Evolutionary conservation across 2,888 invertebrate species (phyloP), one percentile per base, ranked within the genome.

Genomic region (Cephus rjabovi): DNA sequence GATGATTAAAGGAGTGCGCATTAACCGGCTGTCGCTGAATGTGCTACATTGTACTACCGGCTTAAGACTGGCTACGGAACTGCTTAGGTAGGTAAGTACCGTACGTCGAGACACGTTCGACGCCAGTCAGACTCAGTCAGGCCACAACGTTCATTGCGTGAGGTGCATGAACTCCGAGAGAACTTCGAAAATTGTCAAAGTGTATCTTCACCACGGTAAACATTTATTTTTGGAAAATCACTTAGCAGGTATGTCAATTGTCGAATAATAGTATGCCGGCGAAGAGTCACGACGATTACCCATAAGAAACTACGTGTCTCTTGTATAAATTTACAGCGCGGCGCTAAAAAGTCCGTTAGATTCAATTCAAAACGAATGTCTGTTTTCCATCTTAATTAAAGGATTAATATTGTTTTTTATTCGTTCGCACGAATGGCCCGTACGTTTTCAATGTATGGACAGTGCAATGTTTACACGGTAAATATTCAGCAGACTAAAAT

Each of bases 71-170:
- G 34, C 35, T 34, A 34, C 74, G 30, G 74, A 74, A 34, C 83
- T 85, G 85, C 86, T 86, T 86, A 88, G 89, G 87, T 89, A 88
- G 84, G 87, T 85, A 89, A 90, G 90, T 90, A 89, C 90, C 90
- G 90, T 90, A 90, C 79, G 86, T 83, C 84, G 87, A 76, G 85
- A 87, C 86, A 85, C 89, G 88, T 86, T 86, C 83, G 83, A 87
- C 86, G 87, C 83, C 86, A 87, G 78, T 75, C 71, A 56, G 56
- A 56, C 56, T 56, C 56, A 71, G 87, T 87, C 87, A 87, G 85
- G 86, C 87, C 84, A 87, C 84, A 88, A 84, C 89, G 80, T 86
- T 86, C 86, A 84, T 80, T 87, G 87, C 86, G 89, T 89, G 86
- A 87, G 86, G 89, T 89, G 87, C 81, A 82, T 80, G 82, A 81